phyloP scores from a whole-genome alignment of 2,113 vertebrate genomes.

The Hippocampus guttulatus region DNA sequence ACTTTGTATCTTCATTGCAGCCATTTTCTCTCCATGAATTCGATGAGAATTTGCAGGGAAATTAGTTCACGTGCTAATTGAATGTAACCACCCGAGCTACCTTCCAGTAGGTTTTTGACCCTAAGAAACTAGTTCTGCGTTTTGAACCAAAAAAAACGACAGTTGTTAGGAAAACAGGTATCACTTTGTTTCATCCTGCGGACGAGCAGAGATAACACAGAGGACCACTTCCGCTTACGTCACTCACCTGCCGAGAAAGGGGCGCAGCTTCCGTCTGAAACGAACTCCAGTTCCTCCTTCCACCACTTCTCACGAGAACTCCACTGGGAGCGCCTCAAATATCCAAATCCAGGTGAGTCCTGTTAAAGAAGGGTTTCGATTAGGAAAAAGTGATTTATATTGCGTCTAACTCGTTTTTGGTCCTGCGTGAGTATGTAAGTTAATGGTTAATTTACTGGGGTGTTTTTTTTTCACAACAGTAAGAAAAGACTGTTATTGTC shows the following conservation, averaged over 20 bases:
- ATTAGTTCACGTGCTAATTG: not conserved
- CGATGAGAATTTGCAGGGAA: not conserved
- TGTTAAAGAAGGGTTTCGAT: not conserved
- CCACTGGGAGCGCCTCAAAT: not conserved
- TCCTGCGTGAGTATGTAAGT: not conserved
- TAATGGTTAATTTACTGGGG: not conserved
- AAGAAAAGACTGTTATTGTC: not conserved
- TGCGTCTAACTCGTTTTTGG: not conserved
- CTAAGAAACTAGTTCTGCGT: not conserved
- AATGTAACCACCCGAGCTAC: not conserved
- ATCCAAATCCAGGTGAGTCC: slow-evolving; percentile 37
- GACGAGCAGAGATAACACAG: not conserved
- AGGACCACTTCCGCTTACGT: not conserved
- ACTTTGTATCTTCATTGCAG: not conserved
- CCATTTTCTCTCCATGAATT: too few species aligned
- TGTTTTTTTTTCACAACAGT: not conserved
- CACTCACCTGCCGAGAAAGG: not conserved
- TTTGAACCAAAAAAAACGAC: not conserved
- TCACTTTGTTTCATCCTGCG: not conserved
- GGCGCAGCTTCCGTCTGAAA: not conserved
- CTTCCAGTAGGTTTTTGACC: not conserved
- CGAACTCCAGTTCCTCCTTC: not conserved
- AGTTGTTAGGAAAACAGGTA: not conserved
- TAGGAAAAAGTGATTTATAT: not conserved
- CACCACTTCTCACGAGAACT: slow-evolving; percentile 7